phyloP scores from a whole-genome alignment of 2,888 invertebrate species.

The Arge pagana region DNA sequence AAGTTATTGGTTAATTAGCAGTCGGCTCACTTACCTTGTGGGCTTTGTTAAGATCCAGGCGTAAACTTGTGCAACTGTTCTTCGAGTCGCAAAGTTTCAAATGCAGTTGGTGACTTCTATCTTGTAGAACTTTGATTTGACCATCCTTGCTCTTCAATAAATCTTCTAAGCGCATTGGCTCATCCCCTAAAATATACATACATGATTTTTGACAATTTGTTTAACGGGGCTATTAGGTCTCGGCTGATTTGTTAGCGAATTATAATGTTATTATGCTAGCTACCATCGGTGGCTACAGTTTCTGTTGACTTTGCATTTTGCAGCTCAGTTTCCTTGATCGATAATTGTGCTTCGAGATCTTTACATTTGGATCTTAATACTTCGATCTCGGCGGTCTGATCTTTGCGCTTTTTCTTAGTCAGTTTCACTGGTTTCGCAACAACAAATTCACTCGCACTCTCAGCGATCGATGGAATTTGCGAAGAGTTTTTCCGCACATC shows the following conservation, averaged over 20 bases:
- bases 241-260: neutral
- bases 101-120: conserved; percentile 64
- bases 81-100: conserved; percentile 72
- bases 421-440: conserved; percentile 71
- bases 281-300: neutral
- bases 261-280: neutral
- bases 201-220: too few relatives aligned
- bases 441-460: conserved; percentile 61
- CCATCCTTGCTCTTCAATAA: conserved; percentile 57
- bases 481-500: conserved; percentile 15
- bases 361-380: conserved; percentile 65
- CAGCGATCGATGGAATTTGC: conserved; percentile 21
- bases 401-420: conserved; percentile 66
- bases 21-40: conserved; percentile 65
- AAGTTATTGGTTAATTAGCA: neutral
- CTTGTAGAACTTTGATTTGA: conserved; percentile 65
- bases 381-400: conserved; percentile 67
- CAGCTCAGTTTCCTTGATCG: conserved; percentile 53
- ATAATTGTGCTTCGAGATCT: conserved; percentile 61
- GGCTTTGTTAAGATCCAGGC: conserved; percentile 73
- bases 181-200: conserved; percentile 23
- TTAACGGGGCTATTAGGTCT: too few relatives aligned
- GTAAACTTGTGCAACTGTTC: conserved; percentile 70
- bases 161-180: conserved; percentile 29
- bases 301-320: neutral